These are phyloP conservation scores for Aromia moschata DNA, from an alignment of 2,888 invertebrate species.

Conservation along the genomic window DNA sequence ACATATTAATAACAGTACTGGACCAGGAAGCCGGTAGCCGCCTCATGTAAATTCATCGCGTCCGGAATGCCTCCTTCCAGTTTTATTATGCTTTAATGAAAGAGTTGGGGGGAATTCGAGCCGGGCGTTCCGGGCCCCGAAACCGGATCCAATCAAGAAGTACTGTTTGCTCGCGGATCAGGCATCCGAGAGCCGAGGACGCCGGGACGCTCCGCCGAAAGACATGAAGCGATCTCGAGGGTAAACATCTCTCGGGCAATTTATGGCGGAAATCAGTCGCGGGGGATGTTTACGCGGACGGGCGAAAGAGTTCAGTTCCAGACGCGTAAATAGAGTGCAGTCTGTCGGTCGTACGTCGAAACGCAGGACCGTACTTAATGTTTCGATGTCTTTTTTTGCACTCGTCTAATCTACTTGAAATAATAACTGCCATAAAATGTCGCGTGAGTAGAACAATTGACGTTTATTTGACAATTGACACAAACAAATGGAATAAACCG, in stretches of 20 bases:
- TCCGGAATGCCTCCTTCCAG: constrained; percentile 16
- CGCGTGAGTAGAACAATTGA: no score
- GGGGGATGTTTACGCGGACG: constrained; percentile 23
- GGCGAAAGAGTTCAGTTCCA: not conserved
- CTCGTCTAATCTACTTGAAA: no score
- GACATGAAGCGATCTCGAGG: constrained; percentile 34
- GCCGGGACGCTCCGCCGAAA: constrained; percentile 21
- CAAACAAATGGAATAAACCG: no score
- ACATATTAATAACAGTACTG: no score
- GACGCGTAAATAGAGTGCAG: no score
- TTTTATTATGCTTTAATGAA: constrained; percentile 39
- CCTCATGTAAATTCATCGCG: constrained; percentile 14
- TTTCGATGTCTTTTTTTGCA: no score
- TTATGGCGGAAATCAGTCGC: constrained; percentile 33
- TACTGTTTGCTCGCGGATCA: constrained; percentile 34
- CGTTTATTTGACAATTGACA: no score
- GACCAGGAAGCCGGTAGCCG: constrained; percentile 5
- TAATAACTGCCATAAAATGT: no score
- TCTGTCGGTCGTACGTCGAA: no score
- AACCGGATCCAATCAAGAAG: constrained; percentile 33
- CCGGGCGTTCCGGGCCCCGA: constrained; percentile 21
- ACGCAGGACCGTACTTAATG: no score
- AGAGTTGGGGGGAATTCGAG: constrained; percentile 30
- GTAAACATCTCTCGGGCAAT: constrained; percentile 38
- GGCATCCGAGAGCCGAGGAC: constrained; percentile 17